Conservation (phyloP, 1,140 invertebrate genomes). For the Diachasma alloeum region DNA sequence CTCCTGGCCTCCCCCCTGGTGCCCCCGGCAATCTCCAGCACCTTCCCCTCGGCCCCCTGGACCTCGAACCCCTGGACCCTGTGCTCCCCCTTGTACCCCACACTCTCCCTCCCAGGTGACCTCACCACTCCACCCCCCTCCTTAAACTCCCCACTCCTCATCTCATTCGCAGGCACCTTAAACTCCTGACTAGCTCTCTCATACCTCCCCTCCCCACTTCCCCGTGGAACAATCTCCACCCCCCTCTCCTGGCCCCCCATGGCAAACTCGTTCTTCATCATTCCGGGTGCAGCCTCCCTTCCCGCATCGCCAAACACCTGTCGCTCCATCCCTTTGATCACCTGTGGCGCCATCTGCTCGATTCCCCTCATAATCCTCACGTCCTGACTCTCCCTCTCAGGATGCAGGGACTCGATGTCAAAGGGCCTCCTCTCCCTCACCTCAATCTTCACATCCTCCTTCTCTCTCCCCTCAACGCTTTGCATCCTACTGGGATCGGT, state of each 20-base stretch:
- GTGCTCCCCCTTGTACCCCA: too few species aligned
- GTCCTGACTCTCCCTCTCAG: background rate
- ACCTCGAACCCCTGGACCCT: too few species aligned
- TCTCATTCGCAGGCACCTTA: slow-evolving; percentile 38
- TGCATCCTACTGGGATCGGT: slow-evolving; percentile 49
- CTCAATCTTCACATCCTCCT: slow-evolving; percentile 31
- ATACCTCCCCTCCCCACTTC: slow-evolving; percentile 31
- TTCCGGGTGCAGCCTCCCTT: slow-evolving; percentile 31
- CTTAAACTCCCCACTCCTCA: slow-evolving; percentile 30
- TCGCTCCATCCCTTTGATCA: background rate
- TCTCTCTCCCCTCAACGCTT: slow-evolving; percentile 35
- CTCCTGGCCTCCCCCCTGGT: background rate
- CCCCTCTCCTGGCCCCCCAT: background rate
- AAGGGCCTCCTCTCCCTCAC: slow-evolving; percentile 36
- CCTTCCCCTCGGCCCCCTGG: background rate
- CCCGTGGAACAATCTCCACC: background rate
- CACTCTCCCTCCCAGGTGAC: too few species aligned
- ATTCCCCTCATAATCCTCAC: background rate
- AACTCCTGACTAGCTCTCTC: slow-evolving; percentile 39
- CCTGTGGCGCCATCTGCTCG: slow-evolving; percentile 25
- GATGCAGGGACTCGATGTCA: slow-evolving; percentile 42
- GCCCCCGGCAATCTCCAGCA: slow-evolving; percentile 30
- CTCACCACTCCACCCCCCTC: background rate
- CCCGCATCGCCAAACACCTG: background rate
- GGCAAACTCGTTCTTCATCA: slow-evolving; percentile 34